These are phyloP conservation scores for Ondatra zibethicus DNA, from an alignment of 2,113 vertebrate genomes.

Conservation along the genomic window DNA sequence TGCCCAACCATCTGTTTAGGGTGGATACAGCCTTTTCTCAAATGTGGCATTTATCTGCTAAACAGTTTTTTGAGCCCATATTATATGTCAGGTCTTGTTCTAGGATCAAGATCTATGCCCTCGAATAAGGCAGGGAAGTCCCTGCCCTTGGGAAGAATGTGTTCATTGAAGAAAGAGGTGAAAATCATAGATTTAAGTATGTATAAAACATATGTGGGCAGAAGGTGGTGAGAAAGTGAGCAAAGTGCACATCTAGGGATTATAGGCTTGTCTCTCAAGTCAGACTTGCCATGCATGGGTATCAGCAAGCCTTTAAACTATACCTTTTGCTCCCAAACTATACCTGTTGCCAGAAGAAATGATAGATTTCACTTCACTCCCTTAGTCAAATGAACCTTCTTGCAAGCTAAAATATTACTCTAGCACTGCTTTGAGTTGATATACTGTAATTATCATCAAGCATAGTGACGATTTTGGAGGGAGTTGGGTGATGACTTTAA, in stretches of 20 bases:
- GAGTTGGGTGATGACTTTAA: constrained; percentile 35
- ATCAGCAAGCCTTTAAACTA: constrained; percentile 35
- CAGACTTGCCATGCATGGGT: background rate
- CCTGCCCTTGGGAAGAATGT: background rate
- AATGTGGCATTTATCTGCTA: background rate
- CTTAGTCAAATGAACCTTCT: constrained; percentile 2
- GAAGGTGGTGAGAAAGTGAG: background rate
- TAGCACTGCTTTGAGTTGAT: background rate
- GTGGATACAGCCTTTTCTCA: background rate
- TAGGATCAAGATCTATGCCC: background rate
- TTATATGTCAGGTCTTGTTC: background rate
- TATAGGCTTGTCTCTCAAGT: background rate
- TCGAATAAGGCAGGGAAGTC: background rate
- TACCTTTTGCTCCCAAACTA: background rate
- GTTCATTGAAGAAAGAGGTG: background rate
- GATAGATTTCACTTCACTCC: background rate
- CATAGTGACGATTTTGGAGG: background rate
- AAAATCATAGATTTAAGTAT: background rate
- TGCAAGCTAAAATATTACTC: background rate
- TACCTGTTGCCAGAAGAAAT: background rate
- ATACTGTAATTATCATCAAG: background rate
- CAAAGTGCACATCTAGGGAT: background rate
- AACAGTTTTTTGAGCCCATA: constrained; percentile 20
- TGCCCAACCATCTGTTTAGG: background rate
- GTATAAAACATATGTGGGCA: background rate